Evolutionary conservation across 2,113 vertebrate species (phyloP), one percentile per base, ranked within the genome.

Genomic region (Spizaetus ornatus): DNA sequence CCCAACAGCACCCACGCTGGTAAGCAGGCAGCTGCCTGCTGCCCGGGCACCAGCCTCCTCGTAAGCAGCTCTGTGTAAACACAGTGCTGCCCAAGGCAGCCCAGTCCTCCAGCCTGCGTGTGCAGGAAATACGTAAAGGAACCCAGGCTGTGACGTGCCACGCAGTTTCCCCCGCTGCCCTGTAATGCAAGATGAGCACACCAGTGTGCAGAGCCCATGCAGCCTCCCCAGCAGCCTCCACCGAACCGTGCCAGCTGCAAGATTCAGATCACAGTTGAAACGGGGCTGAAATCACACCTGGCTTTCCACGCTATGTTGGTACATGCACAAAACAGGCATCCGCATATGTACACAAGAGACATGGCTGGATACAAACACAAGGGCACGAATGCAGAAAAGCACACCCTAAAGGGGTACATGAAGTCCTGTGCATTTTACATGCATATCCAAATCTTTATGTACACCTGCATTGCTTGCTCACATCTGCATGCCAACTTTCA

Each of bases 341-440:
- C 16, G 8, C 9, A 0, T 8, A 1, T 8, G 18, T 16, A 6
- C 20, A 1, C 0, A 0, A 0, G 59, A 82, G 45, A 55, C 6
- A 0, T 0, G 2, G 55, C 45, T 32, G 27, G 56, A 9, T 43
- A 7, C 26, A 56, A 53, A 71, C 42, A 19, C 15, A 10, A 31
- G 26, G 59, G 36, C 47, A 22, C 0, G 3, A 23, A 56, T 11
- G 50, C 63, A 5, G 48, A 42, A 77, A 29, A 73, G 34, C 32
- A 29, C 48, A 36, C 26, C 16, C 25, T 10, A 3, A 34, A 52
- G 10, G n/a, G 14, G 5, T 16, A 21, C 9, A 1, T 11, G 21
- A 55, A 63, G 26, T 27, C 45, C 53, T 59, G 42, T 27, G 10
- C 0, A 0, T 70, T 66, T 70, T 18, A 25, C 16, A 1, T 5